Percentiles rank a stretch among this genome's conserved stretches.
Conservation (phyloP, 2,888 invertebrate genomes). For the Phalera bucephala region DNA sequence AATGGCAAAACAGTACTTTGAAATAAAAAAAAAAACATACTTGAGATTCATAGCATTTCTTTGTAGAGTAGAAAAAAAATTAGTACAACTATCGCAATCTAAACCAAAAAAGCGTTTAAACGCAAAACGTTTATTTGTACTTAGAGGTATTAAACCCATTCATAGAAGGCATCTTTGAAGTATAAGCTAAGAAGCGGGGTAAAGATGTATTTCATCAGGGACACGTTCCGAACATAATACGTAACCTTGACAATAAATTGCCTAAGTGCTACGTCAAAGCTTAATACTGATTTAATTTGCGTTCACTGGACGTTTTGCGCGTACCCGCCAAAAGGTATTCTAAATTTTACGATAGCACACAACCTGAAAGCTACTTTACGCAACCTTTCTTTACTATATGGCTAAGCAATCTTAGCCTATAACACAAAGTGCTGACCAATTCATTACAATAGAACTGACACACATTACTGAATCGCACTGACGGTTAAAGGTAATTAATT, state of each 20-base stretch:
- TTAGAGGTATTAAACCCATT: too few relatives aligned
- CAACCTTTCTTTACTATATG: slow-evolving; percentile 55
- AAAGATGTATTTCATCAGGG: too few relatives aligned
- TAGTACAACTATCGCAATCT: slow-evolving; percentile 18
- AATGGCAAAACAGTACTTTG: slow-evolving; percentile 12
- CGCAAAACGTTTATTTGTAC: slow-evolving; percentile 16
- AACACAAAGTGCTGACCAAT: slow-evolving; percentile 47
- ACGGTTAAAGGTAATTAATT: too few relatives aligned
- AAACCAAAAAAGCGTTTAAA: slow-evolving; percentile 12
- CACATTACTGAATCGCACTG: too few relatives aligned
- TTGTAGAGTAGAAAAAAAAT: slow-evolving; percentile 34
- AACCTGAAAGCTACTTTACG: slow-evolving; percentile 70
- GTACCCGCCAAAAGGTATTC: slow-evolving; percentile 16
- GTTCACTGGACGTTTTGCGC: slow-evolving; percentile 12
- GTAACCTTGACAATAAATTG: too few relatives aligned
- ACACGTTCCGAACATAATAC: too few relatives aligned
- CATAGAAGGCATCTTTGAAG: too few relatives aligned
- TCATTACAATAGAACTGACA: slow-evolving; percentile 20
- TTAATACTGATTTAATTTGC: slow-evolving; percentile 2
- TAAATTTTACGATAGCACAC: slow-evolving; percentile 60
- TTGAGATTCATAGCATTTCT: slow-evolving; percentile 33
- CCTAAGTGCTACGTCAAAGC: too few relatives aligned
- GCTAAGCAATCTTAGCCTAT: slow-evolving; percentile 59
- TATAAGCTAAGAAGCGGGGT: too few relatives aligned
- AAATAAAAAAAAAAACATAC: slow-evolving; percentile 17